Percentiles rank a stretch among this genome's conserved stretches.
Evolutionary conservation across 2,797 vertebrate genomes (phyloP).

Genomic region (Tragelaphus oryx): DNA sequence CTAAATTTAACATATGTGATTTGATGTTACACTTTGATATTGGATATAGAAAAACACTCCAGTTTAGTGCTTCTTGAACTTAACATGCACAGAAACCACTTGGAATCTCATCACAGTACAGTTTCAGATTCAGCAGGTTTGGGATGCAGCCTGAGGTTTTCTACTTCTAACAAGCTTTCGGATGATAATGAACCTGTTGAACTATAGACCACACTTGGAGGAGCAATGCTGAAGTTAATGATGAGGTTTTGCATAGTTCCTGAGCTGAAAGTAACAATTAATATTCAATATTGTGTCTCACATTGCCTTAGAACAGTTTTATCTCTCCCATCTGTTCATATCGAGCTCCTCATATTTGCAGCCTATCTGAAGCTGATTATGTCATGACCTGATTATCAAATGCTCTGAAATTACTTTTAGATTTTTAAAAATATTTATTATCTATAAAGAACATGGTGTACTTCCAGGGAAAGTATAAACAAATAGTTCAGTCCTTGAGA

Average conservation of each 20-base stretch:
- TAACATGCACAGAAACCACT: not conserved
- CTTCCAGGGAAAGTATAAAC: conserved; percentile 41
- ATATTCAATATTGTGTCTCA: not conserved
- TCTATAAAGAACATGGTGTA: conserved; percentile 24
- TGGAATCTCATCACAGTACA: not conserved
- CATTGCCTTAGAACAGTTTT: not conserved
- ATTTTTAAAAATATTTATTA: not conserved
- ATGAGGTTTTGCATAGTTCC: not conserved
- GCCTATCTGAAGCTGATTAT: conserved; percentile 8
- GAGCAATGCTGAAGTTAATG: not conserved
- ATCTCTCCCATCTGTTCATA: conserved; percentile 31
- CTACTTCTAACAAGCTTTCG: not conserved
- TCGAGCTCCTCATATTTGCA: not conserved
- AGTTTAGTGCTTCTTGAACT: not conserved
- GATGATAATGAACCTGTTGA: not conserved
- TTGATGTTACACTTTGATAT: not conserved
- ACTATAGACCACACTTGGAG: not conserved
- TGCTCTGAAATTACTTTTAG: conserved; percentile 31
- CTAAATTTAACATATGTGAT: not conserved
- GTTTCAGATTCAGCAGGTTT: not conserved
- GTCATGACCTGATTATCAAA: conserved; percentile 45
- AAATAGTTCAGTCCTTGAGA: conserved; percentile 20
- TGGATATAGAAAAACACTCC: not conserved
- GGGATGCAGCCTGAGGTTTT: not conserved
- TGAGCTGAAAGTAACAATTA: not conserved